Conservation (phyloP, 2,113 vertebrate genomes). For the Monarcha castaneiventris region DNA sequence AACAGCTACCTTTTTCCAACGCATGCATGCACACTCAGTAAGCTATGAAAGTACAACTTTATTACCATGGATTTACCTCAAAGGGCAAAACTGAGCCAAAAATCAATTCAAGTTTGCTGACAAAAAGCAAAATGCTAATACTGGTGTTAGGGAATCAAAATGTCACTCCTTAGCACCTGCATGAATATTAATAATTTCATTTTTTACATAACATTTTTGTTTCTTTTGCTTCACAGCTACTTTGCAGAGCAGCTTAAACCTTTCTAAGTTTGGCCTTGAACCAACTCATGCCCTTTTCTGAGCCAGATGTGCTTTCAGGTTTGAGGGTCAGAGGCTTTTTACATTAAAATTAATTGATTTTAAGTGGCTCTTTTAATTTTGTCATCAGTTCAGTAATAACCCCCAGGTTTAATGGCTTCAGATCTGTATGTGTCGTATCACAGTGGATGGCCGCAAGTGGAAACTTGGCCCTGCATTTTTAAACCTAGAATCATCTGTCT, state of each 20-base stretch:
- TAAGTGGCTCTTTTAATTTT: slow-evolving; percentile 13
- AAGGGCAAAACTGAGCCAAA: slow-evolving; percentile 54
- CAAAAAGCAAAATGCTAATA: slow-evolving; percentile 65
- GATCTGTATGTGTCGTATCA: not conserved
- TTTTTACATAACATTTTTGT: slow-evolving; percentile 33
- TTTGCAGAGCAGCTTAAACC: not conserved
- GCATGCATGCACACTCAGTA: not conserved
- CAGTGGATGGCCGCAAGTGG: not conserved
- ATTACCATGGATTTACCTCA: slow-evolving; percentile 48
- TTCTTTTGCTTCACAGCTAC: not conserved
- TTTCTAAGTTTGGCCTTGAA: not conserved
- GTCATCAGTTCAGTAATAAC: not conserved
- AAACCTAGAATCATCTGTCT: not conserved
- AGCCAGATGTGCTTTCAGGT: not conserved
- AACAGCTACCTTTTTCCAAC: not conserved
- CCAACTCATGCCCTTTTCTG: not conserved
- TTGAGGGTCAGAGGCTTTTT: not conserved
- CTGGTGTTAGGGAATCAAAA: slow-evolving; percentile 49
- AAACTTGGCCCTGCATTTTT: not conserved
- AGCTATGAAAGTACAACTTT: slow-evolving; percentile 53
- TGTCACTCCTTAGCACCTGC: slow-evolving; percentile 40
- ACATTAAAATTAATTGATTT: not conserved
- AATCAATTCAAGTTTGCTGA: slow-evolving; percentile 59
- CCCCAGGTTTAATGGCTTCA: not conserved
- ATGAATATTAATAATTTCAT: slow-evolving; percentile 28